Percentiles rank a stretch among this genome's conserved stretches.
Evolutionary conservation across 2,888 invertebrate species (phyloP).

Genomic region (Chironomus tentans): DNA sequence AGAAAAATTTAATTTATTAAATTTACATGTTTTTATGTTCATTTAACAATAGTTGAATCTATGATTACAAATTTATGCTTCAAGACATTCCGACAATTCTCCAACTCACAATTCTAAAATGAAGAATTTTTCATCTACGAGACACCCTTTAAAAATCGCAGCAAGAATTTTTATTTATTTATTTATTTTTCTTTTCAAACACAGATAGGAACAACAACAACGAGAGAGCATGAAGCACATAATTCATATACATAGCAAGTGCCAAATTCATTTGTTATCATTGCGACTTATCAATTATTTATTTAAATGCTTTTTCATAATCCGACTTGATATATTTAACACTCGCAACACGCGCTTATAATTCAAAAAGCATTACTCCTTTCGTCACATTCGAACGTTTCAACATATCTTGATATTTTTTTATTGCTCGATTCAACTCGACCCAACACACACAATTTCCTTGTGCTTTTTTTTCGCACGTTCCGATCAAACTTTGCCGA

Average conservation of each 20-base stretch:
- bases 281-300: neutral
- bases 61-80: too few species aligned
- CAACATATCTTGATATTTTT: neutral
- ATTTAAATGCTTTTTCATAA: neutral
- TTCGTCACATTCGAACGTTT: neutral
- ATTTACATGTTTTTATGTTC: too few species aligned
- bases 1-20: too few species aligned
- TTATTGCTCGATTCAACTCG: neutral
- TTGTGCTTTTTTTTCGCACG: neutral
- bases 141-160: too few species aligned
- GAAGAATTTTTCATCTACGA: too few species aligned
- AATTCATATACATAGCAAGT: neutral
- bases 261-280: neutral
- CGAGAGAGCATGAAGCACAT: neutral
- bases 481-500: neutral
- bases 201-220: neutral
- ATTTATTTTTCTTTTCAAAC: neutral
- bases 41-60: too few species aligned
- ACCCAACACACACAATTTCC: neutral
- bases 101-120: too few species aligned
- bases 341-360: neutral
- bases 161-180: too few species aligned
- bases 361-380: neutral
- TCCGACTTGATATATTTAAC: too few species aligned
- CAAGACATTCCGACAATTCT: too few species aligned